Evolutionary conservation across 2,113 vertebrate genomes (phyloP), one percentile per base, ranked within the genome.

Genomic region (Mohoua ochrocephala): DNA sequence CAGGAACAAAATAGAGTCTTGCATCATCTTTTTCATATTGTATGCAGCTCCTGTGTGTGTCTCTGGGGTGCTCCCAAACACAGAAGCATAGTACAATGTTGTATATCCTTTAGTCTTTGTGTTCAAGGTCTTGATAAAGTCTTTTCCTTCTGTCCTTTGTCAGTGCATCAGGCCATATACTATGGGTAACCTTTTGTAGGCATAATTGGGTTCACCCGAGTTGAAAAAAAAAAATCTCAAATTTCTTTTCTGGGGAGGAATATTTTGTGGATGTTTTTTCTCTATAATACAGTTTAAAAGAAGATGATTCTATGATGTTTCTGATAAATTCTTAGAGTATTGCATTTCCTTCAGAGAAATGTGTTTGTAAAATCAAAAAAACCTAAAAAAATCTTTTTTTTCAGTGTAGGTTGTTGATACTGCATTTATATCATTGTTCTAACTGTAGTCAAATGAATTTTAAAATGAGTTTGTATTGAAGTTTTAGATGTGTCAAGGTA

Each of bases 311-410:
- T 84, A 30, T 53, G 19, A 49, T 27, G 8, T 65, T 93, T 42
- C 27, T 9, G 26, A 67, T 13, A 61, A 44, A 37, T 69, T 69
- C 16, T 54, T 39, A 35, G 22, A 65, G 8, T 77, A 44, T 81
- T 65, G 81, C 18, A 10, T 92, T 87, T 87, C 13, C 21, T 45
- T 35, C 19, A 75, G 17, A 69, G 10, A 49, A 84, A 84, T 11
- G 7, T 37, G 11, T 42, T 53, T 59, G 9, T 71, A 87, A 87
- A 75, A 68, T 37, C 4, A 57, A 13, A 60, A 31, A 8, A 20
- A 4, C 4, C 15, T 11, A 6, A 47, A 42, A 24, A 14, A 23
- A 16, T 15, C 30, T 3, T 0, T 2, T 27, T 57, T 73, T 45
- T 52, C 11, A 26, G 17, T 84, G 10, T 59, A 52, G 2, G 5